Conservation (phyloP, 2,888 invertebrate genomes). For the Alviniconcha strummeri region DNA sequence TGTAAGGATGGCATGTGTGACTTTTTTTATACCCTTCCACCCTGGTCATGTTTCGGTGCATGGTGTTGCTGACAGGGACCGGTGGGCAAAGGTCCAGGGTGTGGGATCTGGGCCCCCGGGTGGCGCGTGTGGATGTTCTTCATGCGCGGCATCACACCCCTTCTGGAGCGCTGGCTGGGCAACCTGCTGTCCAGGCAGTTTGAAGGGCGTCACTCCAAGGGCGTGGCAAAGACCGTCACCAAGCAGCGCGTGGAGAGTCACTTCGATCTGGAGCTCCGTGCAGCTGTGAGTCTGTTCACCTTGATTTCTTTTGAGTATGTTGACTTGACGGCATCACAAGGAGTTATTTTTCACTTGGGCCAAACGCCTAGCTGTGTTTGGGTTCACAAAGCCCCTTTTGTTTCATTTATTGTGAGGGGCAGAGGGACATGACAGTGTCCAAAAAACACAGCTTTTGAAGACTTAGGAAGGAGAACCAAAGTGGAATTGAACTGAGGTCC, state of each 20-base stretch:
- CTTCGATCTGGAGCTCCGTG: slow-evolving; percentile 98
- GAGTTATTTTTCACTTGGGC: too few relatives aligned
- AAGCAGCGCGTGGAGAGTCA: slow-evolving; percentile 99
- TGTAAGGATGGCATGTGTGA: too few relatives aligned
- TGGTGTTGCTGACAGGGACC: slow-evolving; percentile 82
- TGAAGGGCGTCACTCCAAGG: slow-evolving; percentile 99
- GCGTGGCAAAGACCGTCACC: slow-evolving; percentile 99
- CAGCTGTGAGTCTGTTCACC: slow-evolving; percentile 80
- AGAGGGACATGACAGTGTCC: too few relatives aligned
- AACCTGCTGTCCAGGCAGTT: slow-evolving; percentile 98
- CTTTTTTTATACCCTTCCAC: too few relatives aligned
- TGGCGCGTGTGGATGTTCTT: slow-evolving; percentile 99
- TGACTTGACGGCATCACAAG: too few relatives aligned
- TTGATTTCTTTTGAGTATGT: neutral
- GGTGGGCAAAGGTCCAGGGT: slow-evolving; percentile 98
- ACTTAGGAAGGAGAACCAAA: too few relatives aligned
- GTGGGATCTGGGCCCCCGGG: slow-evolving; percentile 98
- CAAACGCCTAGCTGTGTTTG: too few relatives aligned
- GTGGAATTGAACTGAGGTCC: too few relatives aligned
- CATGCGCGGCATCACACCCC: slow-evolving; percentile 98
- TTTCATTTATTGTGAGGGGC: too few relatives aligned
- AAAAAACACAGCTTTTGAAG: too few relatives aligned
- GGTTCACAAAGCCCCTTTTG: too few relatives aligned
- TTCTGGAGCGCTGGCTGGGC: slow-evolving; percentile 99
- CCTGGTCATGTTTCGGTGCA: too few relatives aligned